Evolutionary conservation across 2,113 vertebrate genomes (phyloP), one percentile per base, ranked within the genome.

Genomic region (Anoplopoma fimbria): DNA sequence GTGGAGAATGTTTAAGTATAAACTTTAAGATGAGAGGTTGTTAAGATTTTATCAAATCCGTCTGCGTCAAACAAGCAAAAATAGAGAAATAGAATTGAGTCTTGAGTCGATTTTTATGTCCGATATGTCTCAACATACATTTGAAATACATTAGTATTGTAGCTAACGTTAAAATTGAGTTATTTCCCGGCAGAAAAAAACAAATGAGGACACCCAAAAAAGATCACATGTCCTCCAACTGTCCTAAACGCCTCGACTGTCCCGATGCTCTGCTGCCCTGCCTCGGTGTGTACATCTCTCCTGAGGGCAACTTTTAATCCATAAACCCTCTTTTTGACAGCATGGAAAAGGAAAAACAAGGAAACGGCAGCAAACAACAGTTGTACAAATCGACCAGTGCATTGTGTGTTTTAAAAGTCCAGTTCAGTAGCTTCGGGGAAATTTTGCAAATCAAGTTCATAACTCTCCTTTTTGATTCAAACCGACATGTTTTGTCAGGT

Each of bases 331-430:
- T 70, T 72, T 84, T 81, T 65, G 72, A 93, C 91, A 89, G 76
- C 82, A 88, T 74, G 58, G 81, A 85, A 81, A 29, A 25, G 76
- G 77, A 83, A 89, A 89, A 91, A 87, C 88, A 87, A 90, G 78
- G 75, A 90, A 88, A 89, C 78, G 63, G 83, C 83, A 86, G 83
- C 81, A 87, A 91, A 93, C 79, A 78, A 91, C 80, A 85, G 87
- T 92, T 88, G 88, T 93, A 94, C 91, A 93, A 94, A 93, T 42
- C 47, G 85, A 91, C 87, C 89, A 89, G 87, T 88, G 89, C 88
- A 88, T 87, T 64, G 74, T 82, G 76, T 81, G 36, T 88, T 93
- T 88, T 75, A 74, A 83, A 93, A 88, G 78, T 94, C 88, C 82
- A 90, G 77, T 88, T 88, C 86, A 86, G 68, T 63, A 78, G 36